A percentile compares a stretch with the other conserved stretches of the same genome.
Evolutionary conservation across 23 tunicate species (phyloP).

Genomic region (Styela plicata): DNA sequence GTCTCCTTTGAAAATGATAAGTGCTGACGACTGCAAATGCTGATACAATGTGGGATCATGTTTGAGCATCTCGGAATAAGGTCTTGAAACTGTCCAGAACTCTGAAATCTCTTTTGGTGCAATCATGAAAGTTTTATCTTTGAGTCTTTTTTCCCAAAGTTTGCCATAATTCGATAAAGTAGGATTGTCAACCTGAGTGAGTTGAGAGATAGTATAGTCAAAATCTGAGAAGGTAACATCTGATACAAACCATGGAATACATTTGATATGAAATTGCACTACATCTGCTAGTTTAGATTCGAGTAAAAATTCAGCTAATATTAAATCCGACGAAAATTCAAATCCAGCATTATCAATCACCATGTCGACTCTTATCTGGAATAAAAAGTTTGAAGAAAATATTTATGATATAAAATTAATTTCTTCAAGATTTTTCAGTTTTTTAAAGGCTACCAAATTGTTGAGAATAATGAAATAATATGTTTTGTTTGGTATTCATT

Average conservation of each 20-base stretch:
- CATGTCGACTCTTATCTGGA: conserved; percentile 63
- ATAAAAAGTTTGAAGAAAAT: too few species aligned
- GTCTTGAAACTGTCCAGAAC: conserved; percentile 59
- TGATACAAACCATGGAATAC: conserved; percentile 91
- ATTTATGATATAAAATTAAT: too few species aligned
- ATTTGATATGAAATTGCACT: conserved; percentile 62
- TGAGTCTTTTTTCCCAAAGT: conserved; percentile 24
- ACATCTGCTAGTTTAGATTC: conserved; percentile 22
- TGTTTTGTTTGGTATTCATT: too few species aligned
- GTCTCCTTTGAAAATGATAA: conserved; percentile 80
- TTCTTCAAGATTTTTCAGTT: too few species aligned
- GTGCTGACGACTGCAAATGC: not conserved
- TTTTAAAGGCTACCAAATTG: too few species aligned
- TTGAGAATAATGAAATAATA: too few species aligned
- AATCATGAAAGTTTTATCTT: conserved; percentile 23
- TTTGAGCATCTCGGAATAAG: conserved; percentile 48
- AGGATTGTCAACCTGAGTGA: not conserved
- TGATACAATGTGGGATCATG: conserved; percentile 31
- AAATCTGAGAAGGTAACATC: conserved; percentile 74
- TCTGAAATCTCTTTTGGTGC: conserved; percentile 21
- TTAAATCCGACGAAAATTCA: conserved; percentile 76
- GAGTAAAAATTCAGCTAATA: conserved; percentile 71
- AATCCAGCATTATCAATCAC: conserved; percentile 81
- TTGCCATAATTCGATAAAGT: conserved; percentile 5
- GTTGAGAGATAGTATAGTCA: conserved; percentile 15